A percentile compares a stretch with the other conserved stretches of the same genome.
Conservation (phyloP, 2,797 vertebrate genomes). For the Lacerta viridis region DNA sequence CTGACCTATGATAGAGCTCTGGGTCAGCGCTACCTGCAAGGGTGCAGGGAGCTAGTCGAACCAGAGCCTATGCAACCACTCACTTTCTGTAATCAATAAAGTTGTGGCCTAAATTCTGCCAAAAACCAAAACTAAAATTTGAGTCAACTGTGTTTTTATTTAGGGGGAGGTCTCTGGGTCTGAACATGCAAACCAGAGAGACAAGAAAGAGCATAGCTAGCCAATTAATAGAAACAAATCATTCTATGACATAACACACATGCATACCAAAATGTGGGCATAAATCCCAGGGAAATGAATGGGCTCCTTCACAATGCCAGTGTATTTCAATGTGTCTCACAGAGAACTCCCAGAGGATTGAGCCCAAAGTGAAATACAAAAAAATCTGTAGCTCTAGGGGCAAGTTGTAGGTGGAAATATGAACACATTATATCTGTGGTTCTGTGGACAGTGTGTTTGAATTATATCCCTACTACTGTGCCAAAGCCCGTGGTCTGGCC, state of each 20-base stretch:
- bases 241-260: neutral
- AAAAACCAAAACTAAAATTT: too few relatives aligned
- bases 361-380: slow-evolving; percentile 22
- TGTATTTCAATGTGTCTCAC: neutral
- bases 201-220: neutral
- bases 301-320: neutral
- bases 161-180: too few relatives aligned
- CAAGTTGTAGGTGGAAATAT: neutral
- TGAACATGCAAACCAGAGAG: neutral
- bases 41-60: too few relatives aligned
- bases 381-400: neutral
- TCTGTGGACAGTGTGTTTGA: neutral
- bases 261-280: neutral
- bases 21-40: too few relatives aligned
- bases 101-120: too few relatives aligned
- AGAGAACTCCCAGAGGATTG: neutral
- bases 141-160: too few relatives aligned
- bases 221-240: neutral
- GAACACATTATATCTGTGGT: neutral
- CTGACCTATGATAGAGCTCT: too few relatives aligned
- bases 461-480: neutral
- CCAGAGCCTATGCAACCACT: too few relatives aligned
- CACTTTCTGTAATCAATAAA: too few relatives aligned
- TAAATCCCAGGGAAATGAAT: slow-evolving; percentile 27
- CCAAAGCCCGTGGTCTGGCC: slow-evolving; percentile 29